phyloP scores from a whole-genome alignment of 2,113 vertebrate species.

The Cynopterus brachyotis region DNA sequence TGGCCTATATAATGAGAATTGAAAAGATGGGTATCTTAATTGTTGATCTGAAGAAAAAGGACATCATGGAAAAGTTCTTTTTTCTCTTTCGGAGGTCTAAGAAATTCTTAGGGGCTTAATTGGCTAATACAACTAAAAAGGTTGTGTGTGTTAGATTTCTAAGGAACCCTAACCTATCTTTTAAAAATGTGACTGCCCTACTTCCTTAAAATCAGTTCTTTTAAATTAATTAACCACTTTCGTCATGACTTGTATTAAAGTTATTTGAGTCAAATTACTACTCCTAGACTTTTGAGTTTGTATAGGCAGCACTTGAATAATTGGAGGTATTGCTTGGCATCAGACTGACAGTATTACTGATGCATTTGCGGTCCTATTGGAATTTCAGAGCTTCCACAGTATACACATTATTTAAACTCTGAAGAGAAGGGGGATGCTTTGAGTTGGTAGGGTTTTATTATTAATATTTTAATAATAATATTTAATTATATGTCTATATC shows the following conservation, averaged over 20 bases:
- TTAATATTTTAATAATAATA: constrained; percentile 5
- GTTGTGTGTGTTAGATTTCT: neutral
- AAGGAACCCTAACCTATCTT: neutral
- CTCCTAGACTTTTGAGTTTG: neutral
- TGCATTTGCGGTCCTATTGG: neutral
- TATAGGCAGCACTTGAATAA: neutral
- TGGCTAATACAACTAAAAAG: constrained; percentile 1
- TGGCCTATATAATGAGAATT: neutral
- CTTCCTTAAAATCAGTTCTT: neutral
- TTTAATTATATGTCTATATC: neutral
- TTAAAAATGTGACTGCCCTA: neutral
- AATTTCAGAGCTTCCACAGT: neutral
- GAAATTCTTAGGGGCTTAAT: constrained; percentile 21
- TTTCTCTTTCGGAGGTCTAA: constrained; percentile 5
- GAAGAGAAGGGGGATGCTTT: neutral
- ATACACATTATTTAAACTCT: neutral
- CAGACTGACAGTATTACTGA: neutral
- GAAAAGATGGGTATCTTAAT: constrained; percentile 29
- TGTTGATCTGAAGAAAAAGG: constrained; percentile 16
- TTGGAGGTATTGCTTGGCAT: neutral
- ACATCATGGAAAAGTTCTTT: neutral
- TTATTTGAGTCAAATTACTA: constrained; percentile 27
- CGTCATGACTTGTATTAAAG: constrained; percentile 21
- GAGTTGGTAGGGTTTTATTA: neutral
- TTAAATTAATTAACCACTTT: neutral